Percentiles rank a stretch among this genome's conserved stretches.
phyloP scores from a whole-genome alignment of 2,888 invertebrate genomes.

The Nyleta sp. region DNA sequence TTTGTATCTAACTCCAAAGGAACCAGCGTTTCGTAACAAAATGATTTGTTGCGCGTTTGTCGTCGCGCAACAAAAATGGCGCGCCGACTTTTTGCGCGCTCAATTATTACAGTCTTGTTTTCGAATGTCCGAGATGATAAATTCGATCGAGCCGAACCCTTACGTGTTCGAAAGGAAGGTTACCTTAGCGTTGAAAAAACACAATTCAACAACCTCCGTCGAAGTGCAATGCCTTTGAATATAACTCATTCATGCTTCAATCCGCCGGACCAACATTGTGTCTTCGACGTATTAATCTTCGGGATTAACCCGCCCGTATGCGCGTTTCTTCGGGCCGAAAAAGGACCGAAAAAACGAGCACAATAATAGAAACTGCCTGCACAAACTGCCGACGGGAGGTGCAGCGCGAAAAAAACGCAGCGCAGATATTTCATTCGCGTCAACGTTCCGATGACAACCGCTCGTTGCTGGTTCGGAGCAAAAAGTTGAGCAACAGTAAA shows the following conservation, averaged over 20 bases:
- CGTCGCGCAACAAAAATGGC: background rate
- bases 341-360: conserved; percentile 7
- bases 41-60: conserved; percentile 21
- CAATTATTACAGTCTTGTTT: conserved; percentile 18
- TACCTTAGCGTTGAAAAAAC: conserved; percentile 42
- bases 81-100: conserved; percentile 14
- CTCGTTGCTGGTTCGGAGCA: too few species aligned
- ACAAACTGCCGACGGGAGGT: conserved; percentile 2
- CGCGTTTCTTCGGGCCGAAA: background rate
- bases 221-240: conserved; percentile 42
- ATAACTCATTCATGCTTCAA: conserved; percentile 42
- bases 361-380: conserved; percentile 13
- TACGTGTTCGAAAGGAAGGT: conserved; percentile 53
- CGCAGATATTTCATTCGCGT: conserved; percentile 19
- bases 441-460: conserved; percentile 17
- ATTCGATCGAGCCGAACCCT: conserved; percentile 31
- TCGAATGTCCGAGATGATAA: conserved; percentile 37
- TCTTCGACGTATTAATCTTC: conserved; percentile 37
- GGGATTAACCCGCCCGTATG: conserved; percentile 18
- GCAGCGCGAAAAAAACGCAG: background rate
- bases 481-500: too few species aligned
- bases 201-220: conserved; percentile 44
- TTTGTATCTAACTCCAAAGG: conserved; percentile 3
- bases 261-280: conserved; percentile 8
- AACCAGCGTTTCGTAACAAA: conserved; percentile 11